Percentiles rank a stretch among this genome's conserved stretches.
Conservation (phyloP, 2,113 vertebrate species). For the Mus pahari region DNA sequence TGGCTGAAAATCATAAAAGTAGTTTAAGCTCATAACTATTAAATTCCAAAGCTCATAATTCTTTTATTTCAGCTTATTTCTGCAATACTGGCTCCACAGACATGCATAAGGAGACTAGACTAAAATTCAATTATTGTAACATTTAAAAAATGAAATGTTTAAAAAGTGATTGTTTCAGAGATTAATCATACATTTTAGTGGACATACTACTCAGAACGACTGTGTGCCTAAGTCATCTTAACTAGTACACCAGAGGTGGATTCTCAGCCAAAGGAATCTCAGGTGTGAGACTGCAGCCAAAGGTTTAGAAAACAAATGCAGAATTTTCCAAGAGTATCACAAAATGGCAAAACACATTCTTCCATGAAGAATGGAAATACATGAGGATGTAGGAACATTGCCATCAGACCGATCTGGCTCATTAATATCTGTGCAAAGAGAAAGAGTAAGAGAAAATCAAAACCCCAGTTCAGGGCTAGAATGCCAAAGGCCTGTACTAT, state of each 20-base stretch:
- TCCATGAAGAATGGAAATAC: background rate
- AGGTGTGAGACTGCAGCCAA: background rate
- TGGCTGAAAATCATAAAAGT: background rate
- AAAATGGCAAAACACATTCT: background rate
- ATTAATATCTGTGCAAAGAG: background rate
- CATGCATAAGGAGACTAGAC: background rate
- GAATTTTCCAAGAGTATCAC: background rate
- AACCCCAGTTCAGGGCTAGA: background rate
- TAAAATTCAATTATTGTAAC: background rate
- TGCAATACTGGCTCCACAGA: background rate
- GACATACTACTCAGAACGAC: background rate
- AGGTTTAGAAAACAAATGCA: background rate
- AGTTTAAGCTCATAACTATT: background rate
- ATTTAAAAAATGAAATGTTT: slow-evolving; percentile 40
- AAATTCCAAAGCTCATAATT: background rate
- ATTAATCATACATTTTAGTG: background rate
- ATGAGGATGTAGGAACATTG: background rate
- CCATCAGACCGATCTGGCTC: no score
- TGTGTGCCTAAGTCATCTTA: background rate
- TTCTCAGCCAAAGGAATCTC: background rate
- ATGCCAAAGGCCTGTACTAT: background rate
- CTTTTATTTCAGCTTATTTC: background rate
- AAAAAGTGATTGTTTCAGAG: background rate
- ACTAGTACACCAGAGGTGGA: background rate
- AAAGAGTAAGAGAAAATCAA: background rate